Percentiles rank a stretch among this genome's conserved stretches.
phyloP scores from a whole-genome alignment of 2,888 invertebrate species.

The Camptogramma bilineatum region DNA sequence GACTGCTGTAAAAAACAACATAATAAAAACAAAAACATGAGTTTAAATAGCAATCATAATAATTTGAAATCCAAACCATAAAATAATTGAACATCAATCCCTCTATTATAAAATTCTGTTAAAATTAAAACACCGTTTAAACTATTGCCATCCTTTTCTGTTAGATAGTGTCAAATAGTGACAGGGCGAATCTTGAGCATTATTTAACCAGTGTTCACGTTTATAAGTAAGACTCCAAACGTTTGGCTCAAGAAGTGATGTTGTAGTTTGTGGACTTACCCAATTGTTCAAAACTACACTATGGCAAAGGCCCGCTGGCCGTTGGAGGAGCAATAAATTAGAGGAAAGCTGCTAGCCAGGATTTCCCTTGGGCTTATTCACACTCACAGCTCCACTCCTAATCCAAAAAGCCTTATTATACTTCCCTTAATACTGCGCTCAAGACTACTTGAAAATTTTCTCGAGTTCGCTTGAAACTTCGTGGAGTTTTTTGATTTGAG shows the following conservation, averaged over 20 bases:
- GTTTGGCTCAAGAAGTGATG: too few species aligned
- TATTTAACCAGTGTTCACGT: too few species aligned
- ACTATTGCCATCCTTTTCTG: too few species aligned
- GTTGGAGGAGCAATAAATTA: slow-evolving; percentile 83
- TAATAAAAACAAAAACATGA: background rate
- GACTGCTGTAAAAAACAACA: too few species aligned
- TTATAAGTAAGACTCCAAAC: too few species aligned
- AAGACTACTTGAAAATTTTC: slow-evolving; percentile 84
- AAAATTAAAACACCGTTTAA: too few species aligned
- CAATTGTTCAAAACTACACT: slow-evolving; percentile 18
- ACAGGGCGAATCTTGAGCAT: too few species aligned
- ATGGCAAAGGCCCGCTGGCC: slow-evolving; percentile 65
- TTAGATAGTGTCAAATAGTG: too few species aligned
- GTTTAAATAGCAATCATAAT: background rate
- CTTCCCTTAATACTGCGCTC: slow-evolving; percentile 84
- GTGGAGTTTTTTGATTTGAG: slow-evolving; percentile 51
- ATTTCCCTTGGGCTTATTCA: slow-evolving; percentile 85
- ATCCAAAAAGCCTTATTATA: slow-evolving; percentile 86
- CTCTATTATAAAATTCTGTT: too few species aligned
- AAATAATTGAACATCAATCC: too few species aligned
- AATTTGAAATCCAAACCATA: too few species aligned
- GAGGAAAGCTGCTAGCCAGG: slow-evolving; percentile 83
- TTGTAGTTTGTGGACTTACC: slow-evolving; percentile 3
- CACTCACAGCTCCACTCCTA: slow-evolving; percentile 84
- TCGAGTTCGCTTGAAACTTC: slow-evolving; percentile 67